Evolutionary conservation across 2,797 vertebrate genomes (phyloP), one percentile per base, ranked within the genome.

Genomic region (Peromyscus melanophrys): DNA sequence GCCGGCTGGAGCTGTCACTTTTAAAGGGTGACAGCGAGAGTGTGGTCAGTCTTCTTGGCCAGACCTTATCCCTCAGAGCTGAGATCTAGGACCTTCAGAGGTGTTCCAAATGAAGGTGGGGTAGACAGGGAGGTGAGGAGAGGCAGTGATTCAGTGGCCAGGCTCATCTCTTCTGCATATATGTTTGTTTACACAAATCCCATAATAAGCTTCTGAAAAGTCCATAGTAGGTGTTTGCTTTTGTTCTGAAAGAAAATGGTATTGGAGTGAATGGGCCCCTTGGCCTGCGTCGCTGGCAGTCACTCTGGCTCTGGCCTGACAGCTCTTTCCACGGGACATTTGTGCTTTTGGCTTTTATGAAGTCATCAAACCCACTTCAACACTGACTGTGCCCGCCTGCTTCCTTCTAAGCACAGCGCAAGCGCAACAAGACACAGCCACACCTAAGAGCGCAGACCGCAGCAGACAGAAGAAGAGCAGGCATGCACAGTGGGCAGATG

Each of bases 371-470:
- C 29, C 57, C 27, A 23, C 10, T 91, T 73, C 27, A 11, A n/a
- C 57, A n/a, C 3, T 43, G 77, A 27, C 31, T 84, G 40, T 31
- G 37, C 37, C 89, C 7, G 1, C 40, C 88, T n/a, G n/a, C 43
- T 43, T n/a, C 37, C 7, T 11, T 8, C 89, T n/a, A 13, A n/a
- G 21, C 23, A 4, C 6, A 0, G 13, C 0, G 13, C 57, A 49
- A 6, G 37, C 1, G 0, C 31, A 23, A 21, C 81, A 63, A 29
- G 59, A 31, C 59, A 31, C 9, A 10, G 59, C 9, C 81, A 83
- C 16, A 19, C 37, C 16, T 63, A 80, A 73, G 46, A 46, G 46
- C 46, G 1, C 10, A 49, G 85, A 25, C n/a, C 67, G 8, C 46
- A 46, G 11, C 29, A 57, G 29, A 88, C 0, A 4, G 34, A 75